A percentile compares a stretch with the other conserved stretches of the same genome.
These are phyloP conservation scores for Rhagologus leucostigma DNA, from an alignment of 2,113 vertebrate species.

Conservation along the genomic window DNA sequence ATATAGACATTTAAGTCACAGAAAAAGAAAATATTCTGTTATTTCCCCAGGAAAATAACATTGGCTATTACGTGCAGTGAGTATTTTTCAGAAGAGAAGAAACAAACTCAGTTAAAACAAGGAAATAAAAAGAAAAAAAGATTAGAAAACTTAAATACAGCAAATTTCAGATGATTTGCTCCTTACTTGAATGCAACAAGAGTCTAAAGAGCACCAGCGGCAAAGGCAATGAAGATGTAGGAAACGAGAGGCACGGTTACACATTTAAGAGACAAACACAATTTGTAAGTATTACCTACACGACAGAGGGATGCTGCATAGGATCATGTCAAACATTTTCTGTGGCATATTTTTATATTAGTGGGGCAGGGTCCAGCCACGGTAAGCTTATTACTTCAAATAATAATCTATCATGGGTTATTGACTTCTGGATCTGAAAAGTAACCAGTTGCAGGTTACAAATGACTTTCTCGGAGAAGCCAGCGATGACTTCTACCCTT, in stretches of 20 bases:
- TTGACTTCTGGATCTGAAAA: conserved; percentile 17
- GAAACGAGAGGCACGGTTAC: neutral
- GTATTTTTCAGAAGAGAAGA: neutral
- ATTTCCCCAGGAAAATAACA: conserved; percentile 16
- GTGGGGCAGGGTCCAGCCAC: conserved; percentile 4
- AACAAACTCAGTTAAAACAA: conserved; percentile 38
- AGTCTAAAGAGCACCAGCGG: neutral
- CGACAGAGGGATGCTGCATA: neutral
- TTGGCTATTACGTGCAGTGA: neutral
- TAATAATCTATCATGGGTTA: neutral
- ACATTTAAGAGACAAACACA: neutral
- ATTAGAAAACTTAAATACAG: conserved; percentile 28
- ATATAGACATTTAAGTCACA: neutral
- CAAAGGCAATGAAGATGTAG: neutral
- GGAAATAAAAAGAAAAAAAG: conserved; percentile 41
- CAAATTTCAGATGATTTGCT: conserved; percentile 18
- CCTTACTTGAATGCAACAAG: neutral
- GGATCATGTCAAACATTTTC: conserved; percentile 22
- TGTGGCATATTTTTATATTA: conserved; percentile 4
- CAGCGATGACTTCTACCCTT: neutral
- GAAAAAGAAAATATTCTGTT: neutral
- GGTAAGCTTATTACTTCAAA: conserved; percentile 32
- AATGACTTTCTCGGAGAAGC: neutral
- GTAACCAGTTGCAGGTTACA: neutral
- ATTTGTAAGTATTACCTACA: conserved; percentile 26